phyloP scores from a whole-genome alignment of 1,140 invertebrate species.

The Orius laevigatus region DNA sequence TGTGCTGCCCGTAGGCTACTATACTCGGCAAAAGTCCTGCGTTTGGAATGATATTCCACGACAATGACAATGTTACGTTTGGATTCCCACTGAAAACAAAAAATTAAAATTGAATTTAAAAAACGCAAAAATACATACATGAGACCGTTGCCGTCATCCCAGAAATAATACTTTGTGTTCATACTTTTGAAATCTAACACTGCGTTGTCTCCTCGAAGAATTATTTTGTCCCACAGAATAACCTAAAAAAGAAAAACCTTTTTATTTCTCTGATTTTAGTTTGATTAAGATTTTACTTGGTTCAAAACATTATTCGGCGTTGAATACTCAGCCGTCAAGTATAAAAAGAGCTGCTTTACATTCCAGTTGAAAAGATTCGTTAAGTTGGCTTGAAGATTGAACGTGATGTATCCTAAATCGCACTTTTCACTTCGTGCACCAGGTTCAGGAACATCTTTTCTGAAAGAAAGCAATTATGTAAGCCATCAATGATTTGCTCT shows the following conservation, averaged over 20 bases:
- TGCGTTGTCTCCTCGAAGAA: slow-evolving; percentile 82
- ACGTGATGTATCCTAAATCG: slow-evolving; percentile 88
- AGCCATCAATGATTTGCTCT: background rate
- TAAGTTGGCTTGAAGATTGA: slow-evolving; percentile 87
- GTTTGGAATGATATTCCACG: slow-evolving; percentile 98
- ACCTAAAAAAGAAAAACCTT: slow-evolving; percentile 45
- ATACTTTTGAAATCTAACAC: slow-evolving; percentile 82
- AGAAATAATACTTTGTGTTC: slow-evolving; percentile 98
- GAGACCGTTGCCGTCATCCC: slow-evolving; percentile 96
- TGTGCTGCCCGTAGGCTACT: slow-evolving; percentile 61
- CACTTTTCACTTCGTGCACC: slow-evolving; percentile 83
- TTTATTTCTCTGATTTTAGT: no score
- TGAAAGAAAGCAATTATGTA: slow-evolving; percentile 27
- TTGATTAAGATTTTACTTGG: slow-evolving; percentile 52
- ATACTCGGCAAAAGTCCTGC: slow-evolving; percentile 83
- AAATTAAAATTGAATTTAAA: slow-evolving; percentile 3
- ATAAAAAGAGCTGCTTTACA: slow-evolving; percentile 95
- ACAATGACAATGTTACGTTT: slow-evolving; percentile 83
- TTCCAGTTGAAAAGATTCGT: slow-evolving; percentile 96
- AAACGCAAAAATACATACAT: slow-evolving; percentile 41
- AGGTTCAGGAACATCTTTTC: slow-evolving; percentile 93
- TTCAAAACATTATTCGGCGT: slow-evolving; percentile 78
- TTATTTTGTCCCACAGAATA: slow-evolving; percentile 98
- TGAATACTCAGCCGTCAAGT: slow-evolving; percentile 89
- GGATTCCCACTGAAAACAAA: slow-evolving; percentile 64